Evolutionary conservation across 2,797 vertebrate genomes (phyloP).

Genomic region (Gymnothorax reevesii): DNA sequence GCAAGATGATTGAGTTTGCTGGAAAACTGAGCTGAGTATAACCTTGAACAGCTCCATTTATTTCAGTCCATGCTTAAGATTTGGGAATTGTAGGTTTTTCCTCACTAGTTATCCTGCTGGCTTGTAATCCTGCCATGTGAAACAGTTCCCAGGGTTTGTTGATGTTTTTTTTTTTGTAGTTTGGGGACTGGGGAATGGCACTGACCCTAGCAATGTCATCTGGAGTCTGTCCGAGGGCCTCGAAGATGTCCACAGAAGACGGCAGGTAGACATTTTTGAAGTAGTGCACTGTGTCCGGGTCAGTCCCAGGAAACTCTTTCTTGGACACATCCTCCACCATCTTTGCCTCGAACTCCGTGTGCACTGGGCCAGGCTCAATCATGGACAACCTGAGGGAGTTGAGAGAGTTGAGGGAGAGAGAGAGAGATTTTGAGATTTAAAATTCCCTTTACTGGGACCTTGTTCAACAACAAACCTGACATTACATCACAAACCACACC

Average conservation of each 20-base stretch:
- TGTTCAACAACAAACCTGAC: no score
- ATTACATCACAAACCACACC: no score
- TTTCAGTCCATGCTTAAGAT: no score
- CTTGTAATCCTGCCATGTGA: no score
- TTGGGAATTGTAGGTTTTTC: no score
- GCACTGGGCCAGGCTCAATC: slow-evolving; percentile 90
- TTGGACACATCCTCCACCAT: slow-evolving; percentile 83
- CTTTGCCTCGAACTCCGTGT: slow-evolving; percentile 89
- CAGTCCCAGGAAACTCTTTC: slow-evolving; percentile 79
- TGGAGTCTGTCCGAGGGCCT: slow-evolving; percentile 85
- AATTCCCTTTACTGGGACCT: no score
- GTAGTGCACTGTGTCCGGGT: slow-evolving; percentile 79
- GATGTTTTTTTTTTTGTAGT: no score
- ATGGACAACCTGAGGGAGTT: slow-evolving; percentile 77
- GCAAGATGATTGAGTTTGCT: no score
- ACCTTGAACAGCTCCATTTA: no score
- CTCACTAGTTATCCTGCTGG: no score
- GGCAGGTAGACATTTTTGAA: slow-evolving; percentile 89
- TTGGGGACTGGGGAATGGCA: not conserved
- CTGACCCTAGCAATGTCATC: slow-evolving; percentile 81
- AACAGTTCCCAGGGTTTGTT: no score
- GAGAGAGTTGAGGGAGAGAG: not conserved
- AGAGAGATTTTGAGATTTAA: slow-evolving; percentile 11
- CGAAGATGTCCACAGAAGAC: slow-evolving; percentile 82
- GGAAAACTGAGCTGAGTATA: no score